Base-by-base conservation (phyloP, 1,140 invertebrate genomes). In the Lepidurus couesii region DNA sequence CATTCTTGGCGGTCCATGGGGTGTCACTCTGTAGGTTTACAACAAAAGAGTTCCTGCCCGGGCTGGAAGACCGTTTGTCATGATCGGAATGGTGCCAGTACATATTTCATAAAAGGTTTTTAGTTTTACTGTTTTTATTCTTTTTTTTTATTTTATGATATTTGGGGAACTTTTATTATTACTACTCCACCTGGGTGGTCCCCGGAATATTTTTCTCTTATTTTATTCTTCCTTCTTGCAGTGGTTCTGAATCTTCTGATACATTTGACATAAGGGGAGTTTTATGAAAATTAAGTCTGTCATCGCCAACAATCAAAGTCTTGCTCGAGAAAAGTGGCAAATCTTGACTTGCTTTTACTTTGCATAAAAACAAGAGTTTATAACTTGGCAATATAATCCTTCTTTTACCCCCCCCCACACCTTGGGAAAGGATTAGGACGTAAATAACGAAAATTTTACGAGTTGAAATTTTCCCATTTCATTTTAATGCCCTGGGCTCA, bases 81-180 rank as follows among this genome's bases (percentile, higher is more conserved):
- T 65, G 53, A n/a, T 65, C 53, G 53, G 53, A 65, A 65, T 65
- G 53, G 53, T 65, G 53, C 53, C 53, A 65, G 53, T 65, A 65
- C 53, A 65, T 65, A 65, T 65, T 65, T 65, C 53, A 65, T 65
- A 16, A 65, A 21, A 21, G 53, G 21, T 65, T 65, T 65, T 65
- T 65, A 65, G 16, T 34, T 34, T 34, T 34, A 47, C 45, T 47
- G 10, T 47, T 21, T 65, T 65, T 16, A 13, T 65, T 21, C 1
- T 9, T 9, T 65, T 65, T 65, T 65, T 65, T 65, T 65, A 11
- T 47, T 9, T 6, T 34, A 34, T 3, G 34, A 34, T 34, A 34
- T 34, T 34, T 34, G 2, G 3, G 34, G 34, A 34, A 34, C 34
- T 47, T 47, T 10, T 8, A 1, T 21, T 65, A 65, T 65, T 16